These are phyloP conservation scores for Nasonovia ribisnigri DNA, from an alignment of 2,888 invertebrate species.

Conservation along the genomic window DNA sequence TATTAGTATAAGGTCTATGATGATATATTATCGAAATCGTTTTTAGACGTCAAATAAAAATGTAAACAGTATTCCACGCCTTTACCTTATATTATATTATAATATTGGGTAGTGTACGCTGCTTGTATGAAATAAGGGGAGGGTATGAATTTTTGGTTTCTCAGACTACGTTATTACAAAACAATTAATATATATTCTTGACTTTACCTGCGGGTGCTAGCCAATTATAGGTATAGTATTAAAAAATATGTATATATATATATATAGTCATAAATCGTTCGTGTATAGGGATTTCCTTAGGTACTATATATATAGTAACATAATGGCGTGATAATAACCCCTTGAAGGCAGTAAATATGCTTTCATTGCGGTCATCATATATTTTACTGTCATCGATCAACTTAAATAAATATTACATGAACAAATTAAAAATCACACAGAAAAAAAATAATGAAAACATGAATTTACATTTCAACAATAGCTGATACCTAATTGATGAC, in stretches of 20 bases:
- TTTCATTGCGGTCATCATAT: neutral
- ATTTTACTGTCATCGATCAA: neutral
- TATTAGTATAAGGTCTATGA: no score
- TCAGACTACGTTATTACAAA: no score
- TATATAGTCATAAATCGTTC: no score
- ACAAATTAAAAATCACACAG: neutral
- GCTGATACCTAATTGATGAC: neutral
- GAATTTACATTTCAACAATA: neutral
- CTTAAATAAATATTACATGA: neutral
- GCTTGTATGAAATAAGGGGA: no score
- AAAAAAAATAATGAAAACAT: neutral
- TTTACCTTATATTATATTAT: neutral
- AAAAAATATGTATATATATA: no score
- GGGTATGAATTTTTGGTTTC: no score
- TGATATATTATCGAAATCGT: no score
- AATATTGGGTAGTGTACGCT: no score
- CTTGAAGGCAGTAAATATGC: neutral
- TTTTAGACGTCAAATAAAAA: neutral
- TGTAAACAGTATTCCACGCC: neutral
- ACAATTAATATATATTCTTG: no score
- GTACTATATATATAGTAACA: neutral
- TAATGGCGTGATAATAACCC: neutral
- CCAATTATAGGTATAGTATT: no score
- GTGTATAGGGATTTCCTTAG: no score
- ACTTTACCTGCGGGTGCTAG: no score